These are phyloP conservation scores for Mormyrops attenuatus DNA, from an alignment of 2,797 vertebrate species.

Conservation along the genomic window DNA sequence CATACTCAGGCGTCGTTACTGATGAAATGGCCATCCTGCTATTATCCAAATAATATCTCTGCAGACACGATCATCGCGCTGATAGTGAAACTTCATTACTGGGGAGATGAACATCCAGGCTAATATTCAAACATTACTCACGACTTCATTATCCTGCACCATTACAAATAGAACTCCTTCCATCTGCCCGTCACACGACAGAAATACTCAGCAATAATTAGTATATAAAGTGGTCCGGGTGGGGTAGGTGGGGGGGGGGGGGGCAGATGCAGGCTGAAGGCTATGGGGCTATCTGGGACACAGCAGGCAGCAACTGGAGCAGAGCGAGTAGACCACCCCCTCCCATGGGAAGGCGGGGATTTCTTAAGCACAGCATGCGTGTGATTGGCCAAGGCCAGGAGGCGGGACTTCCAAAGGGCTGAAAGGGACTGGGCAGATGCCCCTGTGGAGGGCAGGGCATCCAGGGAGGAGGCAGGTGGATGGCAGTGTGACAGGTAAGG, in stretches of 20 bases:
- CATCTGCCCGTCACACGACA: not conserved
- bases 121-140: conserved; percentile 10
- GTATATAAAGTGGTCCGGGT: conserved; percentile 41
- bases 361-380: not conserved
- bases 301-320: conserved; percentile 58
- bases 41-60: not conserved
- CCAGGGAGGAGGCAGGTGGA: not conserved
- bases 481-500: not conserved
- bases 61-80: not conserved
- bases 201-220: conserved; percentile 42
- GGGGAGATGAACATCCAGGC: not conserved
- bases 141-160: not conserved
- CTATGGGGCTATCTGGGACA: conserved; percentile 17
- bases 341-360: conserved; percentile 48
- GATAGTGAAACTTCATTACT: conserved; percentile 1
- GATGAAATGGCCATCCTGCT: not conserved
- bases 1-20: not conserved
- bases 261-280: conserved; percentile 55
- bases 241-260: conserved; percentile 22
- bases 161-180: not conserved
- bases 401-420: not conserved
- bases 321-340: conserved; percentile 36
- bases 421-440: not conserved
- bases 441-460: not conserved
- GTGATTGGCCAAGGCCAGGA: not conserved